Evolutionary conservation across 2,797 vertebrate genomes (phyloP), one percentile per base, ranked within the genome.

Genomic region (Poecilia wingei): DNA sequence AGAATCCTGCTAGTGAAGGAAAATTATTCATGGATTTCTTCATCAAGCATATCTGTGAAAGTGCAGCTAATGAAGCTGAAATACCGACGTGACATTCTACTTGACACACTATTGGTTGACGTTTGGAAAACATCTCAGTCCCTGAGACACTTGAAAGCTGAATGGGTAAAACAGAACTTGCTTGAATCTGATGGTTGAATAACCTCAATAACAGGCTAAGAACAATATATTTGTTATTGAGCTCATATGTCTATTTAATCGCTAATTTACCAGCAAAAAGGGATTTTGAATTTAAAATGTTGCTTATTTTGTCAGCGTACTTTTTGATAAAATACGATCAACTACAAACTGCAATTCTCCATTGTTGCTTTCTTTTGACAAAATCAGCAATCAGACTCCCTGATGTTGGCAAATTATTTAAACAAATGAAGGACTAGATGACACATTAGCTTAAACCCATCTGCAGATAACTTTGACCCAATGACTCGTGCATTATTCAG

Each of bases 391-490:
- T 18, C 47, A 36, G 31, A 18, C 55, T 36, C 13, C 49, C 36
- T 76, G 31, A 2, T 20, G 75, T 73, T 25, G 33, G 46, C 1
- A 12, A 78, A 45, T 33, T 49, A 59, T 71, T 57, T n/a, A 55
- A 74, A 82, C 66, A 68, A 68, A 77, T 31, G 8, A 36, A 28
- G 33, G 25, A 73, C 28, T 6, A 68, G 57, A 78, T 64, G 43
- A 36, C n/a, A 74, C 53, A 68, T 31, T 12, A n/a, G 76, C 12
- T 4, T 36, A 57, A 83, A 81, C 14, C 25, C 45, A 47, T 64
- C 47, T 73, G 74, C 71, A 72, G 84, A 80, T 79, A 74, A 79
- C 76, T 53, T 43, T 53, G 79, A 85, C 79, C 82, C 72, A 70
- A 76, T n/a, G 61, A 81, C 43, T 64, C 36, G n/a, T 59, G 33